These are phyloP conservation scores for Zootermopsis nevadensis DNA, from an alignment of 2,888 invertebrate genomes.

Conservation along the genomic window DNA sequence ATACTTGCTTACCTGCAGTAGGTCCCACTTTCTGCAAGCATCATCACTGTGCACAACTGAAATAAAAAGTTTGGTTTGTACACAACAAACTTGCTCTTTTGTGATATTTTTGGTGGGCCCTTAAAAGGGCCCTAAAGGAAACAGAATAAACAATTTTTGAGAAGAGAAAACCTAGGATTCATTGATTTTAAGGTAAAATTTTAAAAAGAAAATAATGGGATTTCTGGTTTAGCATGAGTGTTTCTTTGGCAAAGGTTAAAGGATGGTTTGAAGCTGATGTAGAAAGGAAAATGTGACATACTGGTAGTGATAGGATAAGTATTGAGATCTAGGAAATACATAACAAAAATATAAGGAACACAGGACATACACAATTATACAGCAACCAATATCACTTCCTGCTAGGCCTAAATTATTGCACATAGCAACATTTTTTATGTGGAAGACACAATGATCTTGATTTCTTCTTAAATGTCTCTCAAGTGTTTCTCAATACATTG, in stretches of 20 bases:
- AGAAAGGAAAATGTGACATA: slow-evolving; percentile 2
- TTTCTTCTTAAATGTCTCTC: slow-evolving; percentile 32
- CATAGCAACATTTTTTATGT: slow-evolving; percentile 45
- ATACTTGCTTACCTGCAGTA: too few relatives aligned
- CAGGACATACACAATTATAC: slow-evolving; percentile 34
- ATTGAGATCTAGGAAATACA: slow-evolving; percentile 20
- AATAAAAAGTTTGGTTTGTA: not conserved
- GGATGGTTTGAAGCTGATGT: not conserved
- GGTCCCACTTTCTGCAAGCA: not conserved
- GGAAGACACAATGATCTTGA: slow-evolving; percentile 50
- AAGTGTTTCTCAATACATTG: slow-evolving; percentile 30
- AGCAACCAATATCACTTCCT: slow-evolving; percentile 39
- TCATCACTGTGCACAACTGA: not conserved
- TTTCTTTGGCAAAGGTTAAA: slow-evolving; percentile 16
- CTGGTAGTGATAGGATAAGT: not conserved
- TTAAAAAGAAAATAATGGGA: not conserved
- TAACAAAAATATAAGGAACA: slow-evolving; percentile 22
- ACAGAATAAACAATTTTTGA: not conserved
- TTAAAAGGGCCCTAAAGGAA: slow-evolving; percentile 47
- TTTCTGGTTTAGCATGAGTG: too few relatives aligned
- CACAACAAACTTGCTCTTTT: slow-evolving; percentile 41
- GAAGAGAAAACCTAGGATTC: not conserved
- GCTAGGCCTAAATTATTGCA: slow-evolving; percentile 52
- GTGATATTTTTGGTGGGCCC: slow-evolving; percentile 48
- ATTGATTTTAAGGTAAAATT: not conserved